Evolutionary conservation across 2,888 invertebrate genomes (phyloP).

Genomic region (Dusona sp.): DNA sequence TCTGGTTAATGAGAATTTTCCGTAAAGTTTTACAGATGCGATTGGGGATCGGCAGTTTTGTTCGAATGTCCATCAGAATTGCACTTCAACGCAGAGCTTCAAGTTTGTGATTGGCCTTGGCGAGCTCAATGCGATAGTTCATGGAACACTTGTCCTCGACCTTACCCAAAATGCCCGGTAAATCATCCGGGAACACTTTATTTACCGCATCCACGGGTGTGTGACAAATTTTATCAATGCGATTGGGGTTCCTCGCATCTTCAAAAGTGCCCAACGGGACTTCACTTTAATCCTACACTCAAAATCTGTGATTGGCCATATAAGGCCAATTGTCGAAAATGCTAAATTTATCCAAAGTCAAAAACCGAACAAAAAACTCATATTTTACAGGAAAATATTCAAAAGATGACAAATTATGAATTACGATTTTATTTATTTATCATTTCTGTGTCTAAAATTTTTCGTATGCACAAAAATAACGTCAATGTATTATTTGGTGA

Average conservation of each 20-base stretch:
- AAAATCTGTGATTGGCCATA: constrained; percentile 71
- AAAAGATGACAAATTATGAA: not conserved
- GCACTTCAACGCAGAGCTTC: constrained; percentile 71
- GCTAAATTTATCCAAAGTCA: constrained; percentile 41
- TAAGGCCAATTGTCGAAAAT: constrained; percentile 67
- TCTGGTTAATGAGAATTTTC: not conserved
- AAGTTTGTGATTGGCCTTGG: constrained; percentile 73
- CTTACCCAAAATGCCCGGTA: constrained; percentile 63
- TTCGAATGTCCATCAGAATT: constrained; percentile 71
- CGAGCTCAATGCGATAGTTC: constrained; percentile 68
- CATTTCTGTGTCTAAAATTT: not conserved
- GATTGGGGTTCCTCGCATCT: constrained; percentile 67
- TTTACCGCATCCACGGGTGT: constrained; percentile 67
- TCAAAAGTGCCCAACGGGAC: constrained; percentile 67
- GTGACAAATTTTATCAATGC: constrained; percentile 71
- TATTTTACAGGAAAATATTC: not conserved
- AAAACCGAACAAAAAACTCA: not conserved
- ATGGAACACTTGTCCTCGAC: constrained; percentile 68
- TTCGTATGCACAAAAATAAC: not conserved
- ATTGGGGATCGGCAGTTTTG: constrained; percentile 69
- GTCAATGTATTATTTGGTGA: not conserved
- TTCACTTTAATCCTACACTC: constrained; percentile 63
- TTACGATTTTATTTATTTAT: not conserved
- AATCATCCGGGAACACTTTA: constrained; percentile 63
- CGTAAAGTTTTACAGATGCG: constrained; percentile 71